Evolutionary conservation across 2,888 invertebrate genomes (phyloP), one percentile per base, ranked within the genome.

Genomic region (Liopterus haemorrhoidalis): DNA sequence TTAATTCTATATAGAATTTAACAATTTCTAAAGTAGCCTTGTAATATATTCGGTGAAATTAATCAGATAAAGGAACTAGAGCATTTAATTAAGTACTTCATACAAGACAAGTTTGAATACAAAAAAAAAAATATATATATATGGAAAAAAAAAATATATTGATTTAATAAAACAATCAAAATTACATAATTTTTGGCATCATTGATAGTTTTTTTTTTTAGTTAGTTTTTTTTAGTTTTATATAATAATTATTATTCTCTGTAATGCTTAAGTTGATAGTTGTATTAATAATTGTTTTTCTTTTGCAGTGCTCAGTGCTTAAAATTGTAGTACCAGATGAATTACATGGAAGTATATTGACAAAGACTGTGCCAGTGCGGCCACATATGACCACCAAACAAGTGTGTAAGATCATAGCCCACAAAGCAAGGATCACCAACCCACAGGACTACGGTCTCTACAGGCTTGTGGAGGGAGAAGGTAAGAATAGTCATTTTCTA

Each of bases 401-500:
- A 69, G 83, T 96, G 41, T 92, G 94, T 71, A 84, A 92, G 39
- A 90, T 93, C 61, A 86, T 96, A 44, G 95, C 95, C 11, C 93
- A 94, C 65, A 93, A 94, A 63, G 89, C 93, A 46, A 82, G 88
- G 61, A 91, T 96, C 56, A 94, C 94, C 46, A 96, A 95, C 70
- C 92, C 95, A 12, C 93, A 94, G 69, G 95, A 96, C 68, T 95
- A 93, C 64, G 92, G 90, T 42, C 77, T 96, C 42, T 95, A 89
- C 63, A 84, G 90, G 52, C 71, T 94, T 48, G 85, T 89, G 44
- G 87, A 91, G 62, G 92, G 92, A 56, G 87, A 91, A 76, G 90
- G 90, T 90, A 67, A 62, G 61, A 52, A 47, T 11, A 27, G 27
- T 27, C n/a, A 27, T 27, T 27, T n/a, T n/a, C n/a, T n/a, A n/a